phyloP scores from a whole-genome alignment of 2,797 vertebrate species.

The Clarias platycephalus region DNA sequence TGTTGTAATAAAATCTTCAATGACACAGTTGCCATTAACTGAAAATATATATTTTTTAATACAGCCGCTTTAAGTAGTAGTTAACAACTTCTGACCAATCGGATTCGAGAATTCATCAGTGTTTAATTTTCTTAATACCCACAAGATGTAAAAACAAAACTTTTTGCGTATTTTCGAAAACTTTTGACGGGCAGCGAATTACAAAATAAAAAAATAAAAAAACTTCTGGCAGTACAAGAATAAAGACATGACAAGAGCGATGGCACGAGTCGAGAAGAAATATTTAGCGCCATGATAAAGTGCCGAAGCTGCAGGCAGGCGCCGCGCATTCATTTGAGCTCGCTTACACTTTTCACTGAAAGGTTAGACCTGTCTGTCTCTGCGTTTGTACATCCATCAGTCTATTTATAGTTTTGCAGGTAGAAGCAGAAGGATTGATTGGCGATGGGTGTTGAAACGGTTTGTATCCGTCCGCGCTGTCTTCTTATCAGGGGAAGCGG shows the following conservation, averaged over 20 bases:
- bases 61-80: not conserved
- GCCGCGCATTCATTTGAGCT: slow-evolving; percentile 31
- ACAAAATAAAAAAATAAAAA: not conserved
- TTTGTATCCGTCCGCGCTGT: slow-evolving; percentile 16
- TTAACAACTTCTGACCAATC: not conserved
- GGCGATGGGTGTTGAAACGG: not conserved
- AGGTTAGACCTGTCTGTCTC: slow-evolving; percentile 46
- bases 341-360: slow-evolving; percentile 35
- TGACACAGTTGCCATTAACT: not conserved
- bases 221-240: not conserved
- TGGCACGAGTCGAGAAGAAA: not conserved
- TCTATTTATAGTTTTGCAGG: slow-evolving; percentile 44
- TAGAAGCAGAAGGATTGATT: slow-evolving; percentile 36
- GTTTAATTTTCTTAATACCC: not conserved
- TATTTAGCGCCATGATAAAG: slow-evolving; percentile 29
- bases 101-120: not conserved
- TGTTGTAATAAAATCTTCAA: not conserved
- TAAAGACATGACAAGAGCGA: slow-evolving; percentile 17
- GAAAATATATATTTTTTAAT: no score
- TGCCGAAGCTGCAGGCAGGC: slow-evolving; percentile 8
- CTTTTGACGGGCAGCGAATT: not conserved
- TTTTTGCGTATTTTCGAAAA: not conserved
- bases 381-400: slow-evolving; percentile 40
- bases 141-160: not conserved
- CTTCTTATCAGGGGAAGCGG: slow-evolving; percentile 10